Percentiles rank a stretch among this genome's conserved stretches.
Evolutionary conservation across 2,888 invertebrate genomes (phyloP).

Genomic region (Portevinia maculata): DNA sequence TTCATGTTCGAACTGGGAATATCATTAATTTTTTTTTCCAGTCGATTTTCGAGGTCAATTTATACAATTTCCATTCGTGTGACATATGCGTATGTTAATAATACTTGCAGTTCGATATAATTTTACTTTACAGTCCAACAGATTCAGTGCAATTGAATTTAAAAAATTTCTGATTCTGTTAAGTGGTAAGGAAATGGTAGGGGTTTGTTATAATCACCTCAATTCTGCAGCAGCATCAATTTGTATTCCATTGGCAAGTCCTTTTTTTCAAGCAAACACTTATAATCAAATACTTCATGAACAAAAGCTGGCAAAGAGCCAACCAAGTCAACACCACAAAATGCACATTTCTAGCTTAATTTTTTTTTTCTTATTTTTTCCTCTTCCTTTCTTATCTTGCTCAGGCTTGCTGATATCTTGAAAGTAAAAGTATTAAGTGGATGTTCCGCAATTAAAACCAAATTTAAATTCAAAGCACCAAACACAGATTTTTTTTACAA

Average conservation of each 20-base stretch:
- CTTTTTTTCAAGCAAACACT: background rate
- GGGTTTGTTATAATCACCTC: constrained; percentile 21
- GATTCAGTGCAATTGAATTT: constrained; percentile 52
- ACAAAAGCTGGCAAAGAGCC: constrained; percentile 1
- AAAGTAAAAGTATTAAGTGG: constrained; percentile 33
- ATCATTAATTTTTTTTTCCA: background rate
- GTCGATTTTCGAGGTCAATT: constrained; percentile 15
- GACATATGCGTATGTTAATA: background rate
- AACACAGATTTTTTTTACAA: constrained; percentile 1
- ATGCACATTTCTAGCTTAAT: background rate
- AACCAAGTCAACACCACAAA: constrained; percentile 14
- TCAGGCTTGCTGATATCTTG: constrained; percentile 2
- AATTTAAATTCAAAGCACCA: background rate
- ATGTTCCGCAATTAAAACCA: background rate
- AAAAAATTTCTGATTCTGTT: constrained; percentile 46
- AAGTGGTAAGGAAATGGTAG: background rate
- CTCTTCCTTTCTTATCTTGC: background rate
- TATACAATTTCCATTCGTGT: background rate
- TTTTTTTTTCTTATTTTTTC: background rate
- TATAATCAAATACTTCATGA: constrained; percentile 7
- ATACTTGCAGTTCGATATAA: background rate
- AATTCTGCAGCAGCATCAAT: constrained; percentile 7
- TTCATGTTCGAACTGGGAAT: background rate
- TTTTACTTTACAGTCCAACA: constrained; percentile 7
- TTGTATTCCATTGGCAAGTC: background rate